phyloP scores from a whole-genome alignment of 2,888 invertebrate genomes.

The Drosophila planitibia region DNA sequence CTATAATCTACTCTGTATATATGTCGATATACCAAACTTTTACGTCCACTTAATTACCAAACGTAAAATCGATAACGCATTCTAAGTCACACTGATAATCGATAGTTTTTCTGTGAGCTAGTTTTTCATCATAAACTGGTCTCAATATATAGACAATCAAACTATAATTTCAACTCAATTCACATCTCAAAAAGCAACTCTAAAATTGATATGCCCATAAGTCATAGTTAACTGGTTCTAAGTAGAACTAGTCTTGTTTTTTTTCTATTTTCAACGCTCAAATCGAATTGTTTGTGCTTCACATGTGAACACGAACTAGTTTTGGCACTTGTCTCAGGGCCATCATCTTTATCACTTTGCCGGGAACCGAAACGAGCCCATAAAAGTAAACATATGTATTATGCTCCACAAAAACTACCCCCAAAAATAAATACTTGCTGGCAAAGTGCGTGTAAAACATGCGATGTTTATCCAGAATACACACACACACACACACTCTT shows the following conservation, averaged over 20 bases:
- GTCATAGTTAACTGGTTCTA: background rate
- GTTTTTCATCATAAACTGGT: no score
- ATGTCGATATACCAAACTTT: background rate
- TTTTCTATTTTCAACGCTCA: background rate
- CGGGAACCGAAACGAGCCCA: background rate
- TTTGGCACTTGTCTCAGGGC: background rate
- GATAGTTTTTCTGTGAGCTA: background rate
- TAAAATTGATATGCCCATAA: background rate
- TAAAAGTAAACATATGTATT: slow-evolving; percentile 29
- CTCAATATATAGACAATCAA: background rate
- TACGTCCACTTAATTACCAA: background rate
- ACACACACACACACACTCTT: background rate
- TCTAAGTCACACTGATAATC: background rate
- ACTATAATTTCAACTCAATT: background rate
- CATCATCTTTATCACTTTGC: slow-evolving; percentile 10
- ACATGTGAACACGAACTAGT: slow-evolving; percentile 1
- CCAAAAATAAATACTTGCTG: background rate
- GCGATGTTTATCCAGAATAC: slow-evolving; percentile 32
- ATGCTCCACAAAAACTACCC: slow-evolving; percentile 6
- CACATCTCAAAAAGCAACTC: background rate
- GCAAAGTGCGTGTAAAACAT: slow-evolving; percentile 14
- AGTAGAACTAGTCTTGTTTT: background rate
- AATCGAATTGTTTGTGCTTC: background rate
- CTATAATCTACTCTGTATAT: background rate
- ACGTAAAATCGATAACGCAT: no score